Base-by-base conservation (phyloP, 1,140 invertebrate species). In the Elymnias hypermnestra region DNA sequence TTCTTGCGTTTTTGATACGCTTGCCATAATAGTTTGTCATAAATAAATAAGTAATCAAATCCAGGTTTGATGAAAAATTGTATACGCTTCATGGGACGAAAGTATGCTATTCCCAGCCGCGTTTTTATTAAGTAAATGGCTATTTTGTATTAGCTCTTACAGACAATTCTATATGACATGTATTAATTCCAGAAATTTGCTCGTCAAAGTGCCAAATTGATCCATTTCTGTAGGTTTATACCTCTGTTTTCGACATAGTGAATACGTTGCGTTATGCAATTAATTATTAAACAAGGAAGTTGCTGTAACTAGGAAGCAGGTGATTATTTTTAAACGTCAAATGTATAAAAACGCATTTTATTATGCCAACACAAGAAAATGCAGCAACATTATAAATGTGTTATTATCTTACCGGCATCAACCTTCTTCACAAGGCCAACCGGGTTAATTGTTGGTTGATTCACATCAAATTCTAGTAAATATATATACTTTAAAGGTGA, bases 391-490 rank as follows among this genome's bases (percentile, higher is more conserved):
- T 58, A 55, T 45, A 59, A 50, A 49, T 41, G 50, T 43, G 47
- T 55, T 52, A 52, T 55, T 55, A 53, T 49, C 39, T 23, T 45
- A 44, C 33, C 52, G 43, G 38, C 51, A 53, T 49, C 53, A 62
- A 50, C 58, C 58, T 60, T 45, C 53, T 44, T 47, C 49, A 46
- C 53, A 61, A 62, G 58, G 58, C 58, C 42, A 53, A 57, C 58
- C 58, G 47, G 54, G 37, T 57, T 57, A 53, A 53, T 55, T 44
- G 43, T 49, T 38, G 49, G 43, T 31, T 43, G 57, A 51, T 51
- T 55, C 57, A 56, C 53, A 54, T 60, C 53, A 60, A 60, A 55
- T 59, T 39, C 51, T 58, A 47, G 42, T 37, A 43, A 50, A 52
- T 47, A 18, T 42, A 37, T 43, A 17, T 19, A 36, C 31, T 46